phyloP scores from a whole-genome alignment of 2,888 invertebrate genomes.

The Ennomos fuscantarius region DNA sequence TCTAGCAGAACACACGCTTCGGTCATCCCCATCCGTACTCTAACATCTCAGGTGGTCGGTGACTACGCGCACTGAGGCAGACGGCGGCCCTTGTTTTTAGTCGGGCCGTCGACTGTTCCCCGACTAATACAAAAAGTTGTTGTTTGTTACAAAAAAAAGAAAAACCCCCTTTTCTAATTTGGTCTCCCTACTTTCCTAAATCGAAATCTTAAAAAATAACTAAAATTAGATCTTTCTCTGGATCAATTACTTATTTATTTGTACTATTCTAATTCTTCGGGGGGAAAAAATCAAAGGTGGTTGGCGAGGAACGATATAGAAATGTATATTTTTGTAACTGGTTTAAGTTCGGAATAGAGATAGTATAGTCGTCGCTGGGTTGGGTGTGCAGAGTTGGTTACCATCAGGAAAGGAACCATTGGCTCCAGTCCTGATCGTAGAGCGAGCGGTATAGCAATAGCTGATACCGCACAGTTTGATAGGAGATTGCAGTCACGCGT shows the following conservation, averaged over 20 bases:
- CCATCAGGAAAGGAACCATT: constrained; percentile 13
- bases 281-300: constrained; percentile 19
- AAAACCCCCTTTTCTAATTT: constrained; percentile 6
- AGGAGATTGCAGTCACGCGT: neutral
- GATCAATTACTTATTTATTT: neutral
- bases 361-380: constrained; percentile 11
- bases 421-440: constrained; percentile 5
- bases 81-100: neutral
- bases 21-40: neutral
- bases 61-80: neutral
- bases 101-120: neutral
- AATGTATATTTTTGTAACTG: constrained; percentile 24
- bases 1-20: neutral
- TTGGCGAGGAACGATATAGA: constrained; percentile 19
- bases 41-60: neutral
- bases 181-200: neutral
- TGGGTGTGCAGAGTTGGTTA: constrained; percentile 14
- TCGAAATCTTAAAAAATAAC: neutral
- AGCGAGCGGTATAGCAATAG: constrained; percentile 6
- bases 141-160: constrained; percentile 14
- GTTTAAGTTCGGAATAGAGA: constrained; percentile 9
- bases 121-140: constrained; percentile 5
- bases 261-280: neutral
- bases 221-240: neutral
- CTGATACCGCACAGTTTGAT: neutral